These are phyloP conservation scores for Xestia ashworthii DNA, from an alignment of 2,888 invertebrate genomes.

Conservation along the genomic window DNA sequence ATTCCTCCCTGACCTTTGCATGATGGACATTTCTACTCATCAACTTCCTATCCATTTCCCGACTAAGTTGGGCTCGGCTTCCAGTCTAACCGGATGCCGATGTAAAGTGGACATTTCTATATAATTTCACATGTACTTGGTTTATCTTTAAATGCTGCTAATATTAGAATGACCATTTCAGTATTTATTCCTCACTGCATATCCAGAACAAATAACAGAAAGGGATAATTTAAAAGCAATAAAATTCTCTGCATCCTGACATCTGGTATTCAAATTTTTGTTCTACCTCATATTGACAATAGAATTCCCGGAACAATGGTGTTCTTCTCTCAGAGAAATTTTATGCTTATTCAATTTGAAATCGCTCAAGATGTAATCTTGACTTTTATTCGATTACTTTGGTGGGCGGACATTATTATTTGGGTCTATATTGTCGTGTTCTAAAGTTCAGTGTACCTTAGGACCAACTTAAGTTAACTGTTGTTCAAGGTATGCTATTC, in stretches of 20 bases:
- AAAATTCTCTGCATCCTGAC: slow-evolving; percentile 28
- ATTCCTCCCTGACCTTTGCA: background rate
- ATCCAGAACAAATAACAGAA: slow-evolving; percentile 15
- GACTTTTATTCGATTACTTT: slow-evolving; percentile 59
- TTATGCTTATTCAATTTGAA: slow-evolving; percentile 68
- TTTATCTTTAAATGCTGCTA: background rate
- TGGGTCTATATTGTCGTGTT: background rate
- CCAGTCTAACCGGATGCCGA: background rate
- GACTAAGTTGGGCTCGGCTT: background rate
- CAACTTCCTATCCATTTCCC: background rate
- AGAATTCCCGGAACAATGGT: slow-evolving; percentile 54
- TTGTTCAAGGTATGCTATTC: background rate
- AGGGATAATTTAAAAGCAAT: slow-evolving; percentile 44
- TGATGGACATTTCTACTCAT: background rate
- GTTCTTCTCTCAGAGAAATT: slow-evolving; percentile 46
- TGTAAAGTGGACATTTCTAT: background rate
- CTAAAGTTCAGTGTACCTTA: background rate
- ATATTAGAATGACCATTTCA: background rate
- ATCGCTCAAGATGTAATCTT: slow-evolving; percentile 61
- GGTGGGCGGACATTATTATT: slow-evolving; percentile 1
- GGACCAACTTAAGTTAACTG: background rate
- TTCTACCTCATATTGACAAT: slow-evolving; percentile 57
- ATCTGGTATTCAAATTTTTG: slow-evolving; percentile 58
- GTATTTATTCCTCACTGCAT: slow-evolving; percentile 17
- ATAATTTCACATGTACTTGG: background rate